Evolutionary conservation across 2,888 invertebrate species (phyloP).

Genomic region (Lamellibrachia satsuma): DNA sequence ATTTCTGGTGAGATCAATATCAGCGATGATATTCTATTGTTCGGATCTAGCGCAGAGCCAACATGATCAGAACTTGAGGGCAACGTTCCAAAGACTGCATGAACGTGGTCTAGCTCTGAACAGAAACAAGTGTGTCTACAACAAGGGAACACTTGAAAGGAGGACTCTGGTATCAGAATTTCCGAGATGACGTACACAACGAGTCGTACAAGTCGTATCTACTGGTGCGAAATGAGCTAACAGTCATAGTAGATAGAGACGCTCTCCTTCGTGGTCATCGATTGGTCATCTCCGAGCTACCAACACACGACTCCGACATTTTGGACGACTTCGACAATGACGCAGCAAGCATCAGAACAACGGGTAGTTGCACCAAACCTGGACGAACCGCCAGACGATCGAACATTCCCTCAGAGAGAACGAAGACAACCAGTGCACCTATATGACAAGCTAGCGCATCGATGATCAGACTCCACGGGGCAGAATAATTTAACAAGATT

Average conservation of each 20-base stretch:
- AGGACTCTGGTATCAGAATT: background rate
- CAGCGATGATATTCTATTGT: no score
- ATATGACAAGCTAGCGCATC: background rate
- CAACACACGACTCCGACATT: background rate
- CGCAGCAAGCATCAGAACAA: background rate
- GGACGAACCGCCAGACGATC: background rate
- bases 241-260: slow-evolving; percentile 22
- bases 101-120: no score
- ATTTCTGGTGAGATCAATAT: no score
- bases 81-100: no score
- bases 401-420: background rate
- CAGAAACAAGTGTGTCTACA: no score
- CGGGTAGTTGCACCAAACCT: background rate
- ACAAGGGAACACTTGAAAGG: no score
- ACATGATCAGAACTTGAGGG: background rate
- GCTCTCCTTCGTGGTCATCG: slow-evolving; percentile 33
- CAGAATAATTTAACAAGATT: no score
- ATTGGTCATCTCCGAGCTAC: slow-evolving; percentile 23
- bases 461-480: background rate
- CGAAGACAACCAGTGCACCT: no score
- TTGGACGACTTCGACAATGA: background rate
- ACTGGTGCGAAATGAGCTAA: slow-evolving; percentile 22
- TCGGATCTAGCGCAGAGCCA: no score
- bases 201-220: background rate
- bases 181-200: background rate